A percentile compares a stretch with the other conserved stretches of the same genome.
phyloP scores from a whole-genome alignment of 2,888 invertebrate species.

The Resseliella maxima region DNA sequence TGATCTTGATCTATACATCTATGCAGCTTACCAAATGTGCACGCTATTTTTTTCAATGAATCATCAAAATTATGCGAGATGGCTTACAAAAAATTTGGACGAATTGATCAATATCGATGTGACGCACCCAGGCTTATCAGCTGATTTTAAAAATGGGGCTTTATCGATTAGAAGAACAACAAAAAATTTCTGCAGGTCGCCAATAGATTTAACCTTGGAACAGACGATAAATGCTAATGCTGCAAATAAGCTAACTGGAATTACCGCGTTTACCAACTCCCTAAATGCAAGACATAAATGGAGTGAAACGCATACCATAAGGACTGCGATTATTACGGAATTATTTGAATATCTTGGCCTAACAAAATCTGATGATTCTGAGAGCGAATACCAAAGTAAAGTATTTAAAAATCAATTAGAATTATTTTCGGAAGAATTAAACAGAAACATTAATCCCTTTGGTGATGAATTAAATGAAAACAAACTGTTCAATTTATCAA shows the following conservation, averaged over 20 bases:
- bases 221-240: constrained; percentile 64
- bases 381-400: neutral
- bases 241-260: constrained; percentile 60
- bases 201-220: constrained; percentile 63
- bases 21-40: constrained; percentile 61
- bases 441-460: constrained; percentile 57
- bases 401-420: constrained; percentile 37
- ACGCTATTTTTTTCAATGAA: constrained; percentile 63
- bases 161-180: neutral
- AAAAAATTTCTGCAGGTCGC: constrained; percentile 63
- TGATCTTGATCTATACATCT: constrained; percentile 61
- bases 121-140: constrained; percentile 60
- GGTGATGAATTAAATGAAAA: no score
- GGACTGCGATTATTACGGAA: constrained; percentile 57
- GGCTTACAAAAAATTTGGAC: constrained; percentile 61
- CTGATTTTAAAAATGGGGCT: neutral
- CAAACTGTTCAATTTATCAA: no score
- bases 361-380: neutral
- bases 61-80: constrained; percentile 63
- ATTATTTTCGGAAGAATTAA: constrained; percentile 58
- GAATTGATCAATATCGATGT: constrained; percentile 62
- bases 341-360: neutral
- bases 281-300: constrained; percentile 60
- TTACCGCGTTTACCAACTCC: constrained; percentile 61
- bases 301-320: constrained; percentile 59